These are phyloP conservation scores for Tetragonisca angustula DNA, from an alignment of 2,888 invertebrate genomes.

Conservation along the genomic window DNA sequence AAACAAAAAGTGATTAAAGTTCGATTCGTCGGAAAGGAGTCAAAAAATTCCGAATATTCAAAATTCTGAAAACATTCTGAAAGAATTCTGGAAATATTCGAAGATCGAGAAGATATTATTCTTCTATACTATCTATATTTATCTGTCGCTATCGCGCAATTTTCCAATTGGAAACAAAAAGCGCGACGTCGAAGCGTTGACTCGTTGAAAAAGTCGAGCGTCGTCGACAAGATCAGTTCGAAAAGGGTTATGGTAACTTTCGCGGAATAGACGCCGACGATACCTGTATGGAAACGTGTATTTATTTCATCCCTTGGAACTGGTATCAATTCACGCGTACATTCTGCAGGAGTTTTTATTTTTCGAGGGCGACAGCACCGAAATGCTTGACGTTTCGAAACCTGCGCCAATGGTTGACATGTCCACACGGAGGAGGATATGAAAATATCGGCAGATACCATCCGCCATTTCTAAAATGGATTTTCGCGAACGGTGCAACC, in stretches of 20 bases:
- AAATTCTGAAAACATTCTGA: no score
- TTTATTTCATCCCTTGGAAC: background rate
- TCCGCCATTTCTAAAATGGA: conserved; percentile 57
- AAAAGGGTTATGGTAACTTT: background rate
- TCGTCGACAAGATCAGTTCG: background rate
- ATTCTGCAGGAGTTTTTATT: background rate
- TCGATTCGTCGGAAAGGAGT: no score
- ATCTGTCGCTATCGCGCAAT: background rate
- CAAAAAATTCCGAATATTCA: no score
- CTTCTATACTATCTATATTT: no score
- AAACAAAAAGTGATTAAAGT: no score
- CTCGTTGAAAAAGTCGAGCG: background rate
- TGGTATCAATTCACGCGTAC: background rate
- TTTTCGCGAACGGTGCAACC: conserved; percentile 46
- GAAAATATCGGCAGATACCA: conserved; percentile 60
- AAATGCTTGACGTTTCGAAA: background rate
- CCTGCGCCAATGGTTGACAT: conserved; percentile 46
- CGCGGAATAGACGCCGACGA: no score
- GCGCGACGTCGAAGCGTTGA: background rate
- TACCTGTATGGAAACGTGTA: background rate
- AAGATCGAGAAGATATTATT: no score
- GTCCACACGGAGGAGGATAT: conserved; percentile 54
- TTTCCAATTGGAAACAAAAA: no score
- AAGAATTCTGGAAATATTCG: no score
- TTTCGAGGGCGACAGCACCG: background rate